Percentiles rank a stretch among this genome's conserved stretches.
Conservation (phyloP, 2,113 vertebrate species). For the Dermatemys mawii region DNA sequence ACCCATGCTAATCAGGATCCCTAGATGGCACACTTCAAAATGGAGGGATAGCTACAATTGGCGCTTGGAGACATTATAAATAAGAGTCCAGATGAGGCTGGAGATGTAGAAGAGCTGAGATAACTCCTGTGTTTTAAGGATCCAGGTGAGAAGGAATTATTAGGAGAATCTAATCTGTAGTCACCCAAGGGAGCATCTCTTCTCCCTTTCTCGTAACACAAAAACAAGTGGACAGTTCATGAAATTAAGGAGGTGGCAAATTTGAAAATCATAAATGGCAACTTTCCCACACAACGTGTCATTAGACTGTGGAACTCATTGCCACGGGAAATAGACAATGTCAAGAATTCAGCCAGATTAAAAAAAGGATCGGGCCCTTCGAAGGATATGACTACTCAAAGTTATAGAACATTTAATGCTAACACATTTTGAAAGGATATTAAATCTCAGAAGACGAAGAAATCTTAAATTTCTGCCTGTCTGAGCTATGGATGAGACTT, state of each 20-base stretch:
- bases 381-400: neutral
- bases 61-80: neutral
- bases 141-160: neutral
- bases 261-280: neutral
- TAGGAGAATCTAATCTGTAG: neutral
- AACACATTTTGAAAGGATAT: neutral
- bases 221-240: neutral
- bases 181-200: neutral
- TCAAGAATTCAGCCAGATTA: neutral
- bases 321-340: neutral
- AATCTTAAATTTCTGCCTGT: neutral
- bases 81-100: neutral
- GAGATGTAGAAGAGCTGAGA: neutral
- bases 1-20: neutral
- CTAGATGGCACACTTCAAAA: neutral
- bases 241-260: neutral
- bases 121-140: neutral
- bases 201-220: neutral
- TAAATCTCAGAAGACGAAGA: no score
- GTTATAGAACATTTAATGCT: neutral
- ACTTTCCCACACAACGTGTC: neutral
- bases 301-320: neutral
- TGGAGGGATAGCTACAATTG: neutral
- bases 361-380: neutral
- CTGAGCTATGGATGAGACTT: neutral